Evolutionary conservation across 2,888 invertebrate genomes (phyloP).

Genomic region (Miltochrista miniata): DNA sequence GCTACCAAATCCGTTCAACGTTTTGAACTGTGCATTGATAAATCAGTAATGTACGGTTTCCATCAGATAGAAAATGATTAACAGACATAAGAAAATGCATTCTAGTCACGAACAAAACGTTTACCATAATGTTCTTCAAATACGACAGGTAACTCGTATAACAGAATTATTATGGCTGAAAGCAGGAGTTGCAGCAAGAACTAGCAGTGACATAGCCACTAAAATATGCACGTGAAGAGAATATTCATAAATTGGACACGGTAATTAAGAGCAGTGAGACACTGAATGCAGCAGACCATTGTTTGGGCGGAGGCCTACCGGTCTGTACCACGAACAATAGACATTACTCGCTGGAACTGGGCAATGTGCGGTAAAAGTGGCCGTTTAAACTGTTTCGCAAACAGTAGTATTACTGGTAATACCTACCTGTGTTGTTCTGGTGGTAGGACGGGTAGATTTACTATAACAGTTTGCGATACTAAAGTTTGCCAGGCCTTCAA

Average conservation of each 20-base stretch:
- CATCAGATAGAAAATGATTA: conserved; percentile 14
- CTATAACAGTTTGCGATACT: conserved; percentile 2
- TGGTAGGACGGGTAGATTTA: conserved; percentile 17
- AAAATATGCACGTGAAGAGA: conserved; percentile 46
- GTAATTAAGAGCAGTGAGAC: conserved; percentile 37
- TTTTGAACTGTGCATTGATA: no score
- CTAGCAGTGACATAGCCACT: conserved; percentile 24
- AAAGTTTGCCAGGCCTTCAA: not conserved
- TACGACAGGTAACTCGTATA: conserved; percentile 40
- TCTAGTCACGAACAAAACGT: conserved; percentile 38
- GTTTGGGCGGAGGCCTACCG: conserved; percentile 32
- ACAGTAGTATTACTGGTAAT: conserved; percentile 19
- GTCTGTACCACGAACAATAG: conserved; percentile 37
- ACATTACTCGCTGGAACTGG: conserved; percentile 19
- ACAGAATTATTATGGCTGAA: conserved; percentile 33
- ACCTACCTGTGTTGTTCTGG: conserved; percentile 14
- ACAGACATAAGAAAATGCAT: conserved; percentile 29
- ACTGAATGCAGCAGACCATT: conserved; percentile 42
- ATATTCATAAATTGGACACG: conserved; percentile 51
- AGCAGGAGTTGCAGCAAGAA: no score
- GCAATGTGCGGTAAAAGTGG: conserved; percentile 29
- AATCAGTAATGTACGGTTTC: not conserved
- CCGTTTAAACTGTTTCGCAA: conserved; percentile 27
- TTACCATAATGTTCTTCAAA: conserved; percentile 33
- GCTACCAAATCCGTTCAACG: no score